Percentiles rank a stretch among this genome's conserved stretches.
phyloP scores from a whole-genome alignment of 2,888 invertebrate genomes.

The Leptinotarsa juncta region DNA sequence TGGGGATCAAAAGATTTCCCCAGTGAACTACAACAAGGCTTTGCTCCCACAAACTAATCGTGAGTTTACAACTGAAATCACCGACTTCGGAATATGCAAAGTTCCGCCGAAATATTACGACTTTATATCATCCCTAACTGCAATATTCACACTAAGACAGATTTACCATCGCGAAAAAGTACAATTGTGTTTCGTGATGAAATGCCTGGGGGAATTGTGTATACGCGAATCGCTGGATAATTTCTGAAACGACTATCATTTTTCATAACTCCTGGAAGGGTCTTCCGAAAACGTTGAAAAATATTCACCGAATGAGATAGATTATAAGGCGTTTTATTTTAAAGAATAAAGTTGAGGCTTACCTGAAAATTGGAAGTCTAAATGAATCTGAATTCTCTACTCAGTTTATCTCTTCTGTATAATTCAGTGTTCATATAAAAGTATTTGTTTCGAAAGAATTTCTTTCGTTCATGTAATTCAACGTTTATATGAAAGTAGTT shows the following conservation, averaged over 20 bases:
- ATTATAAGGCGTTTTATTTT: not conserved
- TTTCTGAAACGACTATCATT: constrained; percentile 27
- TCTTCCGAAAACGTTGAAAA: constrained; percentile 8
- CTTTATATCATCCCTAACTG: constrained; percentile 46
- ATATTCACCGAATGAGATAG: not conserved
- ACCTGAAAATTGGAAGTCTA: too few relatives aligned
- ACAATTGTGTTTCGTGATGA: constrained; percentile 44
- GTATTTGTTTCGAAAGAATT: too few relatives aligned
- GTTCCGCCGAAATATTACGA: constrained; percentile 50
- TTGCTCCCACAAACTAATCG: constrained; percentile 52
- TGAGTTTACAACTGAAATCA: constrained; percentile 57
- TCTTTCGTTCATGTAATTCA: too few relatives aligned
- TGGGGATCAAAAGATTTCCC: constrained; percentile 60
- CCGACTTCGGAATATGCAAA: constrained; percentile 53
- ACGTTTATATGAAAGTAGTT: too few relatives aligned
- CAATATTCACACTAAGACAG: constrained; percentile 46
- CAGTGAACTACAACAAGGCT: constrained; percentile 57
- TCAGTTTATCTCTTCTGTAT: too few relatives aligned
- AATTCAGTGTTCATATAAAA: too few relatives aligned
- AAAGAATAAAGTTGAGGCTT: not conserved
- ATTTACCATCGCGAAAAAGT: constrained; percentile 45
- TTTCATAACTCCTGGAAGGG: constrained; percentile 16
- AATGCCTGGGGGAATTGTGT: constrained; percentile 41
- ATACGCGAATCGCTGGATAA: constrained; percentile 41
- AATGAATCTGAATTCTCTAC: too few relatives aligned